A percentile compares a stretch with the other conserved stretches of the same genome.
phyloP scores from a whole-genome alignment of 2,797 vertebrate species.

The Alfaro cultratus region DNA sequence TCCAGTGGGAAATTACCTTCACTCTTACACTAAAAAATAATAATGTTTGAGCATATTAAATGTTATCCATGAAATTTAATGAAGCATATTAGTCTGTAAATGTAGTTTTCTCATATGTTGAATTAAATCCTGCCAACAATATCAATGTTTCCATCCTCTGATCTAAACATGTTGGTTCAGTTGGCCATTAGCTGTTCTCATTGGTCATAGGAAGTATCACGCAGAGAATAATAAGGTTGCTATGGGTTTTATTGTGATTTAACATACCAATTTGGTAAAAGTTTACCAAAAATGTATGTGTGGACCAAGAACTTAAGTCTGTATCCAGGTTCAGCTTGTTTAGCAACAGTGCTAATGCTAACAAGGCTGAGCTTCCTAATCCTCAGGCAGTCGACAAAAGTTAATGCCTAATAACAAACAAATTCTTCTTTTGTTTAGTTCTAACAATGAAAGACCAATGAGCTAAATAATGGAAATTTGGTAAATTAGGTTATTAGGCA shows the following conservation, averaged over 20 bases:
- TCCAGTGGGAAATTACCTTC: constrained; percentile 56
- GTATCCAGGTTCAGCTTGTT: not conserved
- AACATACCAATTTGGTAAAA: not conserved
- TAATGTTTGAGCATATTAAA: not conserved
- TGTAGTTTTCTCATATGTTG: not conserved
- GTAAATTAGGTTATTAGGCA: not conserved
- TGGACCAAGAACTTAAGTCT: not conserved
- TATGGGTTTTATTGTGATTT: not conserved
- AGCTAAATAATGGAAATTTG: not conserved
- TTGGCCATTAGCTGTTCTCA: not conserved
- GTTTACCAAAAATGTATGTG: not conserved
- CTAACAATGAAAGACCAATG: not conserved
- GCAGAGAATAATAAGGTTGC: not conserved
- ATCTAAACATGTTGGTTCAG: not conserved
- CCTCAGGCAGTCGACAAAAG: not conserved
- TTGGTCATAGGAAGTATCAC: not conserved
- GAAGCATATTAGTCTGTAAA: not conserved
- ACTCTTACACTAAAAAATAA: not conserved
- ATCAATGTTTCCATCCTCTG: not conserved
- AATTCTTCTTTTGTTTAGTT: not conserved
- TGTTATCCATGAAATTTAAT: not conserved
- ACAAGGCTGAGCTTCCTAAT: not conserved
- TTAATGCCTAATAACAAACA: not conserved
- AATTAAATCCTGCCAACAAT: not conserved
- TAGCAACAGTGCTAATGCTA: not conserved